Evolutionary conservation across 2,797 vertebrate species (phyloP).

Genomic region (Pempheris klunzingeri): DNA sequence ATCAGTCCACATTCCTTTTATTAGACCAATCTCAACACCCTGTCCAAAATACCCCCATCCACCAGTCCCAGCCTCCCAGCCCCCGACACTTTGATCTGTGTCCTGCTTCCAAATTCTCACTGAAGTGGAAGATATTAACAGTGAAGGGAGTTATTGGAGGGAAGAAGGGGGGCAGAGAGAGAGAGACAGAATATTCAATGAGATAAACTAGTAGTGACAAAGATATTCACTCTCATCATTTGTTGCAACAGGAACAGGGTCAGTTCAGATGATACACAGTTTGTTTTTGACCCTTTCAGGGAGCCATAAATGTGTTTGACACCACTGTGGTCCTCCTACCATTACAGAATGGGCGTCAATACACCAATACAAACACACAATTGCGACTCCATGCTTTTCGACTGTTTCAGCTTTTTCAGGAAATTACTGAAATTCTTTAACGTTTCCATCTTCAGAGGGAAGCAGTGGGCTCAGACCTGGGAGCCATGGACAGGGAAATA

Average conservation of each 20-base stretch:
- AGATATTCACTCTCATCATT: background rate
- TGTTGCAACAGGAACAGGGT: background rate
- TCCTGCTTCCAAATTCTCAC: constrained; percentile 81
- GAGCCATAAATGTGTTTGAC: background rate
- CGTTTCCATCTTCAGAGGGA: too few species aligned
- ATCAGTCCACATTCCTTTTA: constrained; percentile 82
- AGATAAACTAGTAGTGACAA: constrained; percentile 9
- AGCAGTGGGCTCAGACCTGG: too few species aligned
- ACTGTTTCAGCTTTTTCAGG: too few species aligned
- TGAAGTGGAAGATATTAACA: constrained; percentile 88
- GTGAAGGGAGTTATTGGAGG: constrained; percentile 70
- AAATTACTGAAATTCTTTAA: too few species aligned
- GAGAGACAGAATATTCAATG: constrained; percentile 22
- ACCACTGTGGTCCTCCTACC: background rate
- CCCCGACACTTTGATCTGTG: constrained; percentile 84
- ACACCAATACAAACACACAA: background rate
- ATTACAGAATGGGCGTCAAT: background rate
- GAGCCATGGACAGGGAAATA: too few species aligned
- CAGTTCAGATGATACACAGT: background rate
- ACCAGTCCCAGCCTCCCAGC: constrained; percentile 36
- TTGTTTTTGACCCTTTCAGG: background rate
- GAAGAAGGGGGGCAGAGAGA: constrained; percentile 35
- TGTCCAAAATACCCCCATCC: constrained; percentile 30
- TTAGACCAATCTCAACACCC: constrained; percentile 58
- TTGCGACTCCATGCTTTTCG: too few species aligned